Conservation (phyloP, 2,113 vertebrate genomes). For the Piprites chloris region DNA sequence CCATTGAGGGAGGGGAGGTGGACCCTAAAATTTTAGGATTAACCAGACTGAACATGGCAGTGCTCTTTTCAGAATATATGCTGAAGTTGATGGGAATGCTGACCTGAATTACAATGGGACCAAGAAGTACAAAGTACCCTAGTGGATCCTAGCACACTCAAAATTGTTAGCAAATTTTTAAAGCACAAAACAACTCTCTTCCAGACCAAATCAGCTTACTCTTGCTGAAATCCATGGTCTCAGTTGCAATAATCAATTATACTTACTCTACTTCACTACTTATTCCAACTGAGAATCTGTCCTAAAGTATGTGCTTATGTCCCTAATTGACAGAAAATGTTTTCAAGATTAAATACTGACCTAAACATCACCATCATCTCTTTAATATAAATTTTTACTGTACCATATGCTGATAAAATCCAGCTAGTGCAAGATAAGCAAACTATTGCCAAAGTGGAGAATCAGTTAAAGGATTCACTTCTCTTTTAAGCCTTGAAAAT, state of each 20-base stretch:
- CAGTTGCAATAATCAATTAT: not conserved
- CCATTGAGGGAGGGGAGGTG: not conserved
- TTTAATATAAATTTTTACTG: not conserved
- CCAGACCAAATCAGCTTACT: not conserved
- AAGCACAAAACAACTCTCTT: not conserved
- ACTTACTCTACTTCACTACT: fast-evolving
- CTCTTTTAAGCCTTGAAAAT: not conserved
- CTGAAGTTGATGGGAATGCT: not conserved
- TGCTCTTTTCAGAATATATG: not conserved
- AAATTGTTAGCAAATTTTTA: not conserved
- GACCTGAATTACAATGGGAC: not conserved
- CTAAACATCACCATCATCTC: not conserved
- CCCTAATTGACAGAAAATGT: not conserved
- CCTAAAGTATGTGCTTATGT: not conserved
- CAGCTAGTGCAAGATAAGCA: not conserved
- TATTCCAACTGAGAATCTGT: not conserved
- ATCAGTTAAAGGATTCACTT: not conserved
- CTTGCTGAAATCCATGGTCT: not conserved
- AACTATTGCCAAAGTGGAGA: not conserved
- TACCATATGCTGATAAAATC: not conserved
- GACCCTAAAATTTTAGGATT: not conserved
- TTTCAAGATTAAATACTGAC: not conserved
- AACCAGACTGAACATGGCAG: not conserved
- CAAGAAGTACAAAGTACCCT: not conserved
- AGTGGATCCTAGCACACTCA: not conserved